These are phyloP conservation scores for Volucella inflata DNA, from an alignment of 2,888 invertebrate genomes.

Conservation along the genomic window DNA sequence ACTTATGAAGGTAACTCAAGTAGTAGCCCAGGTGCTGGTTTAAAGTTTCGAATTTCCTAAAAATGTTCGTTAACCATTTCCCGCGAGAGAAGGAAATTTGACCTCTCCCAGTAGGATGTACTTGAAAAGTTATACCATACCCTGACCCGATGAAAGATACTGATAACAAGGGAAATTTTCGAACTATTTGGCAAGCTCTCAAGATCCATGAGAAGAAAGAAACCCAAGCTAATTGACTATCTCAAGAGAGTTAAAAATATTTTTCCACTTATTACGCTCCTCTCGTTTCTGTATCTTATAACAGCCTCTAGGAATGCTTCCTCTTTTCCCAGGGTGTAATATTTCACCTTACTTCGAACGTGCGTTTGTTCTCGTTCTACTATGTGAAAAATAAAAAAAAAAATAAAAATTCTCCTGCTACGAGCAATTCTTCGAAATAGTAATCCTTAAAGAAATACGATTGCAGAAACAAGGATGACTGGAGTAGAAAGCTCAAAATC, in stretches of 20 bases:
- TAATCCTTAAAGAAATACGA: conserved; percentile 51
- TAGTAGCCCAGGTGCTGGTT: background rate
- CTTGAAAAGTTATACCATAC: background rate
- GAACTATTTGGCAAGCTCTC: conserved; percentile 24
- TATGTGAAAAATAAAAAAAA: no score
- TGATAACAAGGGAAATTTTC: background rate
- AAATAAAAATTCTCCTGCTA: conserved; percentile 21
- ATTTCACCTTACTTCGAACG: conserved; percentile 30
- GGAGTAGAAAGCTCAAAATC: conserved; percentile 24
- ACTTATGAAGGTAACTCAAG: background rate
- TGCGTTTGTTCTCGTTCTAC: conserved; percentile 24
- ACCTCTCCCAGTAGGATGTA: background rate
- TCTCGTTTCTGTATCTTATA: conserved; percentile 9
- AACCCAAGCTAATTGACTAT: conserved; percentile 45
- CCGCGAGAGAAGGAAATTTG: background rate
- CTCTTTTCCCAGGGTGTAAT: conserved; percentile 43
- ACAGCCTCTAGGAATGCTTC: conserved; percentile 10
- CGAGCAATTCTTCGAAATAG: conserved; percentile 23
- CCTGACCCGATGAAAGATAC: background rate
- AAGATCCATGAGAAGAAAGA: conserved; percentile 1
- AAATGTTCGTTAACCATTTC: background rate
- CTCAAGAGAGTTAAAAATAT: conserved; percentile 20
- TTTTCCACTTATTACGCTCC: background rate
- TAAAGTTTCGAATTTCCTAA: background rate
- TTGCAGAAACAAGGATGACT: background rate